Evolutionary conservation across 1,140 invertebrate genomes (phyloP).

Genomic region (Dendrolimus punctatus): DNA sequence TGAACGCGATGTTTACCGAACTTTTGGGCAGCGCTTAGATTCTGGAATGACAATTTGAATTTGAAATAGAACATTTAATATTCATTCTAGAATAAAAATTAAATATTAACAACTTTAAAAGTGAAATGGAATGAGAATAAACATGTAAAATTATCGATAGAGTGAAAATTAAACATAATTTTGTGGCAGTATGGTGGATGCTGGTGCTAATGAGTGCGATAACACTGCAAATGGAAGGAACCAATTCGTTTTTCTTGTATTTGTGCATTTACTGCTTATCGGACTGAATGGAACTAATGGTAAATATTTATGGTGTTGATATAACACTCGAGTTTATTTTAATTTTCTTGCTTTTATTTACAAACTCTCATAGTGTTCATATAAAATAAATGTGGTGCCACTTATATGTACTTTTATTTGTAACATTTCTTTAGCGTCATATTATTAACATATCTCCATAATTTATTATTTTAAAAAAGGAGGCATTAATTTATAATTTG

Average conservation of each 20-base stretch:
- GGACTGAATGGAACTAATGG: conserved; percentile 66
- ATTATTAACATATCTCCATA: too few species aligned
- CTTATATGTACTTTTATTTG: too few species aligned
- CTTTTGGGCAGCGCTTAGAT: conserved; percentile 41
- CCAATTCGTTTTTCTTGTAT: conserved; percentile 64
- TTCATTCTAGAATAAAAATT: conserved; percentile 16
- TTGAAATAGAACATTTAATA: conserved; percentile 18
- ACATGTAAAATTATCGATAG: conserved; percentile 53
- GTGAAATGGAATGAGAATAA: conserved; percentile 29
- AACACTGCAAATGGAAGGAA: conserved; percentile 61
- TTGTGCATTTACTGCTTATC: conserved; percentile 65
- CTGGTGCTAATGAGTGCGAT: conserved; percentile 64
- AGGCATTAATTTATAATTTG: too few species aligned
- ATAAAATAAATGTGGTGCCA: too few species aligned
- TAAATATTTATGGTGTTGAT: conserved; percentile 30
- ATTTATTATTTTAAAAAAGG: too few species aligned
- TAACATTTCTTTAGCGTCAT: too few species aligned
- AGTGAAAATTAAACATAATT: conserved; percentile 48
- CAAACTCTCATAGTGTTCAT: not conserved
- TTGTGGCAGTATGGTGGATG: conserved; percentile 66
- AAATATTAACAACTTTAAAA: conserved; percentile 13
- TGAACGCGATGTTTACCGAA: conserved; percentile 41
- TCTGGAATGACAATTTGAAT: conserved; percentile 26
- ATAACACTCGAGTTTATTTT: not conserved
- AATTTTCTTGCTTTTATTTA: not conserved